Base-by-base conservation (phyloP, 2,797 vertebrate genomes). In the Sebastes miniatus region DNA sequence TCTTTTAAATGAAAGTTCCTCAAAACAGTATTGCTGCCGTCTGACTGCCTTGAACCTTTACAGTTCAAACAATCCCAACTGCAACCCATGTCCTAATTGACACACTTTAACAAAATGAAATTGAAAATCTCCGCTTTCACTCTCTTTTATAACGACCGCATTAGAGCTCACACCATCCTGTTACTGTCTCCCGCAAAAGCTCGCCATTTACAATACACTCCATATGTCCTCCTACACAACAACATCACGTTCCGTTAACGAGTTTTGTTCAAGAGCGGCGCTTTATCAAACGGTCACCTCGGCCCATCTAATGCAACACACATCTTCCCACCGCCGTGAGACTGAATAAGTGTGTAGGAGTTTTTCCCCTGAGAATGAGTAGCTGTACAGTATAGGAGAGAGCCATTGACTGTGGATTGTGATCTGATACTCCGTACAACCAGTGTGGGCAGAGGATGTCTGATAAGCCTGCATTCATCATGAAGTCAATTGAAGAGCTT, bases 401-500 rank as follows among this genome's bases (percentile, higher is more conserved):
- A 81, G 77, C 69, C 76, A 89, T 52, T 73, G 84, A 83, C 83
- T 88, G 83, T 69, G 76, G 79, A 89, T 81, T 81, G 84, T 85
- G 88, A 88, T 87, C 81, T 76, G 80, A 92, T 80, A 57, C 64
- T 85, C 36, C 29, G 67, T 59, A 78, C 71, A 82, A 68, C 68
- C 74, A 75, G 84, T 87, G 91, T 93, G 90, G 88, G 91, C 78
- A 86, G 87, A 85, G 88, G 75, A 56, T 68, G 83, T 87, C 76
- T 89, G 85, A 88, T 90, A 73, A 90, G 77, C 76, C 73, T 77
- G 81, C 87, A 84, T 73, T 52, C 73, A 82, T 88, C 72, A 82
- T 63, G 59, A 67, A 81, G 82, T 56, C 74, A 20, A 56, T 27
- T 87, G 69, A 86, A 76, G 73, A 89, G 87, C 80, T 69, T 64